Evolutionary conservation across 37 sponge, comb jelly and placozoan genomes (phyloP).

Genomic region (Beroe ovata): DNA sequence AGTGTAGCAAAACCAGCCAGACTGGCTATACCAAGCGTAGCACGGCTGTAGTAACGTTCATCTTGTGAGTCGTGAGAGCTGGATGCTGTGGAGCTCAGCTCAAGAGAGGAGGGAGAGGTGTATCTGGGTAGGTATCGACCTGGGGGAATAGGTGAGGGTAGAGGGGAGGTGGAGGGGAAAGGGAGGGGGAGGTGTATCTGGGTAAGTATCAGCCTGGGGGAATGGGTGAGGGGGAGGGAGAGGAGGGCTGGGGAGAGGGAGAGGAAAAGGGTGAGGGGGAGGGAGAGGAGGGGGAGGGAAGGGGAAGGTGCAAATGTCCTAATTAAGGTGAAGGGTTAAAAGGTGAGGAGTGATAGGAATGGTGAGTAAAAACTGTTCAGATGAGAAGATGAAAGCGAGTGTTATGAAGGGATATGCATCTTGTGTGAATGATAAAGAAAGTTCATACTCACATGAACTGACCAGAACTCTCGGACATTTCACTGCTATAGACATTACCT

Average conservation of each 20-base stretch:
- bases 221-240: neutral
- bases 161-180: neutral
- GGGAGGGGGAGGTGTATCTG: neutral
- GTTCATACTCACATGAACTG: slow-evolving; percentile 9
- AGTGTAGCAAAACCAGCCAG: too few species aligned
- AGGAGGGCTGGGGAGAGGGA: neutral
- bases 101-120: neutral
- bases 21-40: too few species aligned
- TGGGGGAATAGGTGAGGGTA: neutral
- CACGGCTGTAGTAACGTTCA: neutral
- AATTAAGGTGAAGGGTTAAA: too few species aligned
- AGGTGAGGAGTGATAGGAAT: too few species aligned
- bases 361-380: too few species aligned
- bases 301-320: too few species aligned
- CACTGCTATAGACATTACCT: slow-evolving; percentile 28
- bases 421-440: too few species aligned
- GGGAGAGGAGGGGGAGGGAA: too few species aligned
- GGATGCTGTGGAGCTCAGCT: neutral
- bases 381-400: too few species aligned
- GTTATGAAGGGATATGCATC: too few species aligned
- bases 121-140: neutral
- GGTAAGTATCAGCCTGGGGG: neutral
- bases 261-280: neutral
- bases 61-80: neutral
- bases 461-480: slow-evolving; percentile 40